Conservation (phyloP, 2,113 vertebrate species). For the Trichechus manatus region DNA sequence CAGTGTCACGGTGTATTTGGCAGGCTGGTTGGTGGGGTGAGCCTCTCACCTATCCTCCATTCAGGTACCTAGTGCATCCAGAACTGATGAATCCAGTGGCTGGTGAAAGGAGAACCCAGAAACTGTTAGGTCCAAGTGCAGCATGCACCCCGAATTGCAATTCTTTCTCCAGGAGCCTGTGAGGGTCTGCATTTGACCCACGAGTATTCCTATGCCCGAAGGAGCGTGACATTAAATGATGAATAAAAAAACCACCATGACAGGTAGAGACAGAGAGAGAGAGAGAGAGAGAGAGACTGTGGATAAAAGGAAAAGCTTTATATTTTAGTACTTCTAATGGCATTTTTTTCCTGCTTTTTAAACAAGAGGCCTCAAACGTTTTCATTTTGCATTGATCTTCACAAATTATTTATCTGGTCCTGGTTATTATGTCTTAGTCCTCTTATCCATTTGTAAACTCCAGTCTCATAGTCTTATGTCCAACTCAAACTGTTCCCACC, state of each 20-base stretch:
- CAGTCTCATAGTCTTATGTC: neutral
- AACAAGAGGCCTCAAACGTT: neutral
- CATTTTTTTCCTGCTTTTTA: neutral
- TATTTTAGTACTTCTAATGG: neutral
- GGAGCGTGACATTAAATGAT: neutral
- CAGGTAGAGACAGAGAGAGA: neutral
- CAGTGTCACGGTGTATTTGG: accelerated
- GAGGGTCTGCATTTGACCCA: accelerated
- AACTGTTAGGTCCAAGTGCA: neutral
- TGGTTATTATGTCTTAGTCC: neutral
- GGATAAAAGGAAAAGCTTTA: neutral
- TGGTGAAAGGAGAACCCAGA: neutral
- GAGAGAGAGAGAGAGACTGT: neutral
- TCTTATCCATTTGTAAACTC: neutral
- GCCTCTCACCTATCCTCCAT: neutral
- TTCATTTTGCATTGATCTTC: neutral
- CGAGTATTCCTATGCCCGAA: neutral
- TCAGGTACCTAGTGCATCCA: neutral
- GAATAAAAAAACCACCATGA: neutral
- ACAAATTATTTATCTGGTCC: neutral
- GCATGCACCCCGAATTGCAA: no score
- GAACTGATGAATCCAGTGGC: no score
- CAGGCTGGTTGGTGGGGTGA: accelerated
- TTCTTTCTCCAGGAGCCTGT: neutral
- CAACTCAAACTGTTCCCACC: no score